These are phyloP conservation scores for Sphaeramia orbicularis DNA, from an alignment of 2,797 vertebrate species.

Conservation along the genomic window DNA sequence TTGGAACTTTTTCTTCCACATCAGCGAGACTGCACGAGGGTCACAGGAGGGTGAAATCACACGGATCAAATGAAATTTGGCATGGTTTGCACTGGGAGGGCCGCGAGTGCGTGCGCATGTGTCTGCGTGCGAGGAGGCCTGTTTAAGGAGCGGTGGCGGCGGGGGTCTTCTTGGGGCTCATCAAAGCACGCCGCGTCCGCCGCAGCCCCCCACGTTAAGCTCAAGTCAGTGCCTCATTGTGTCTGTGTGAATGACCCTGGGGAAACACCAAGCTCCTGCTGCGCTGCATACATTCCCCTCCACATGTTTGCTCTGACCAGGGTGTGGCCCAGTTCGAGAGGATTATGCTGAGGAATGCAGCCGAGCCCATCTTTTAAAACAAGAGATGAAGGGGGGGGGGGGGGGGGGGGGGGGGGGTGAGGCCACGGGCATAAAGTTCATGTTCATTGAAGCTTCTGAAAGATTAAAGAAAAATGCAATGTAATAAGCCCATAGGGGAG, in stretches of 20 bases:
- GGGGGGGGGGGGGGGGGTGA: constrained; percentile 8
- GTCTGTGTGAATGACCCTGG: constrained; percentile 66
- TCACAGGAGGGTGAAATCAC: constrained; percentile 48
- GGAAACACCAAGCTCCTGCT: constrained; percentile 52
- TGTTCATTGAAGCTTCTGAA: constrained; percentile 57
- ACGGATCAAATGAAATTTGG: constrained; percentile 65
- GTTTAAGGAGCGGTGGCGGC: constrained; percentile 36
- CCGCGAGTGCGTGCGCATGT: constrained; percentile 24
- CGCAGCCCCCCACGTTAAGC: constrained; percentile 56
- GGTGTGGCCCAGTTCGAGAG: constrained; percentile 78
- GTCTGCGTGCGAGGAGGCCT: constrained; percentile 35
- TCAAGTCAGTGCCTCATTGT: constrained; percentile 70
- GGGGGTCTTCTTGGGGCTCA: constrained; percentile 55
- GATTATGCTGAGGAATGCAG: constrained; percentile 82
- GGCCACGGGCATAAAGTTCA: constrained; percentile 57
- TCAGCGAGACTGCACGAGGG: constrained; percentile 4
- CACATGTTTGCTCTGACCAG: constrained; percentile 73
- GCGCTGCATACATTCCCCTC: constrained; percentile 69
- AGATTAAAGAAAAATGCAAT: constrained; percentile 34
- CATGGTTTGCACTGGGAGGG: constrained; percentile 47
- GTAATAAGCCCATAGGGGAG: constrained; percentile 14
- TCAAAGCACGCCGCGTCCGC: constrained; percentile 63
- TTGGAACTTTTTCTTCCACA: constrained; percentile 19
- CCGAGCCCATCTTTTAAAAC: constrained; percentile 78
- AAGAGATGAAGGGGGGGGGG: constrained; percentile 31